phyloP scores from a whole-genome alignment of 2,888 invertebrate species.

The Lochmaea capreae region DNA sequence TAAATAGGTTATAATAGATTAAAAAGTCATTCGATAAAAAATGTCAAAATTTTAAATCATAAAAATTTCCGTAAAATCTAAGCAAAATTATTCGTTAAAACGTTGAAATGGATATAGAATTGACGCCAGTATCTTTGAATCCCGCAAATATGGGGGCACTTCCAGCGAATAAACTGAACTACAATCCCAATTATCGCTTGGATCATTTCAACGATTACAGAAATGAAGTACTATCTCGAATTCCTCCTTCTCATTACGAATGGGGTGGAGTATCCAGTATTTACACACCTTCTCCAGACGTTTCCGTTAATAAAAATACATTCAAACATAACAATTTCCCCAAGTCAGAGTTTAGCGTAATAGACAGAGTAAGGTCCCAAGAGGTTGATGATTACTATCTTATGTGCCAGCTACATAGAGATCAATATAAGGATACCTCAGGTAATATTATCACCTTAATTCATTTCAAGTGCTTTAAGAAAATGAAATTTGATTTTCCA shows the following conservation, averaged over 20 bases:
- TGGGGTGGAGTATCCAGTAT: slow-evolving; percentile 63
- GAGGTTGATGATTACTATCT: slow-evolving; percentile 67
- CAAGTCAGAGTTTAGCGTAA: slow-evolving; percentile 60
- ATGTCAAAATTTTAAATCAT: background rate
- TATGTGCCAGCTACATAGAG: slow-evolving; percentile 71
- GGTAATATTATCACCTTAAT: background rate
- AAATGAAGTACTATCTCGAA: slow-evolving; percentile 63
- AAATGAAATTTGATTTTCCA: background rate
- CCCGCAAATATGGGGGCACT: slow-evolving; percentile 62
- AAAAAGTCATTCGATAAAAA: background rate
- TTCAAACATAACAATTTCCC: slow-evolving; percentile 60
- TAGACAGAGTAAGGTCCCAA: slow-evolving; percentile 61
- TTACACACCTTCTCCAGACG: slow-evolving; percentile 62
- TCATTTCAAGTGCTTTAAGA: background rate
- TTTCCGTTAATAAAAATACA: slow-evolving; percentile 57
- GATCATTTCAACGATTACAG: slow-evolving; percentile 63
- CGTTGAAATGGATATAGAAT: slow-evolving; percentile 35
- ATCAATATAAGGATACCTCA: slow-evolving; percentile 72
- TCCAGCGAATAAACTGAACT: slow-evolving; percentile 52
- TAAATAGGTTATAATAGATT: too few relatives aligned
- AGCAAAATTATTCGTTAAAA: background rate
- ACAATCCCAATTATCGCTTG: slow-evolving; percentile 34
- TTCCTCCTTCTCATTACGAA: slow-evolving; percentile 57
- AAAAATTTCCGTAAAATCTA: background rate
- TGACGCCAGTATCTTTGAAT: slow-evolving; percentile 54